Conservation (phyloP, 2,888 invertebrate species). For the Galeruca laticollis region DNA sequence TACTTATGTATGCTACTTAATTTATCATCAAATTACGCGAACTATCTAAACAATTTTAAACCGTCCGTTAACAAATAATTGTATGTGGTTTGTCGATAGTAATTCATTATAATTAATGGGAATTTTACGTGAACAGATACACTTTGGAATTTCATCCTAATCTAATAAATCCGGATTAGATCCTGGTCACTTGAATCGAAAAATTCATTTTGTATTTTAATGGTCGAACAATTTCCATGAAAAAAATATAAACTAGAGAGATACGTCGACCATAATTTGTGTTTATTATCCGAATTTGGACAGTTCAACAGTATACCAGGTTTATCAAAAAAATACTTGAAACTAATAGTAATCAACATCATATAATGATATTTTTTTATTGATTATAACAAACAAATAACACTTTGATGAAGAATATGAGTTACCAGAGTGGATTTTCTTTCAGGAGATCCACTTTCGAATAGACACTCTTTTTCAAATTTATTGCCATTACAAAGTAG, state of each 20-base stretch:
- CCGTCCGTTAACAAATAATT: not conserved
- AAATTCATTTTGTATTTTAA: constrained; percentile 38
- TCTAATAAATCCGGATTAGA: constrained; percentile 41
- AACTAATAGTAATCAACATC: not conserved
- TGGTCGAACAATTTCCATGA: constrained; percentile 39
- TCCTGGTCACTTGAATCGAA: constrained; percentile 26
- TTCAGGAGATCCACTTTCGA: no score
- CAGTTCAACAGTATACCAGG: constrained; percentile 18
- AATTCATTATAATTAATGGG: constrained; percentile 39
- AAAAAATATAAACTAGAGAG: constrained; percentile 39
- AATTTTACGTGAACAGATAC: constrained; percentile 31
- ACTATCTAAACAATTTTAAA: not conserved
- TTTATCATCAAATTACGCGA: not conserved
- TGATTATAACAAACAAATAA: not conserved
- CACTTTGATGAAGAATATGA: no score
- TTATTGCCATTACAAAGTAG: no score
- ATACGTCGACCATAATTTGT: constrained; percentile 35
- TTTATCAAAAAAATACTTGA: not conserved
- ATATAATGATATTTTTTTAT: not conserved
- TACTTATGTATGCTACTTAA: not conserved
- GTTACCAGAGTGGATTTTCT: no score
- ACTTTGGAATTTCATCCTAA: constrained; percentile 38
- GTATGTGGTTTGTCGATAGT: constrained; percentile 8
- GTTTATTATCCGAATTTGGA: constrained; percentile 31
- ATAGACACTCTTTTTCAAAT: no score